These are phyloP conservation scores for Magallana ariakensis DNA, from an alignment of 1,140 invertebrate species.

Conservation along the genomic window DNA sequence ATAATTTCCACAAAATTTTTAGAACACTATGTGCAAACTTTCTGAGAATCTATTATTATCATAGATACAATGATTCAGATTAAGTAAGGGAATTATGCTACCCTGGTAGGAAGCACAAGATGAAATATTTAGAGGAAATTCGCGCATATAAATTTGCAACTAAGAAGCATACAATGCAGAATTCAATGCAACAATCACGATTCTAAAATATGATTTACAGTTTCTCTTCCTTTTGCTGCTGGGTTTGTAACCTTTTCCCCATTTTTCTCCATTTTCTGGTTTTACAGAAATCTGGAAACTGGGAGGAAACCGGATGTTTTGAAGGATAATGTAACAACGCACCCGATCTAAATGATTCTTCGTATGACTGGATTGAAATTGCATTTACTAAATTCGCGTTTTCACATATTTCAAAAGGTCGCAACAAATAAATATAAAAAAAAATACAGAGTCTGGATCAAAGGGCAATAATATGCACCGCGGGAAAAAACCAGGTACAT, in stretches of 20 bases:
- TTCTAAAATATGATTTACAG: constrained; percentile 32
- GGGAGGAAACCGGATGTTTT: constrained; percentile 35
- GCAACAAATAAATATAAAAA: no score
- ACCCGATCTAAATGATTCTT: not conserved
- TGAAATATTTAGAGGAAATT: no score
- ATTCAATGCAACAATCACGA: not conserved
- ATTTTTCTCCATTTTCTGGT: constrained; percentile 31
- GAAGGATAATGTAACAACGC: not conserved
- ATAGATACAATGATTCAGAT: not conserved
- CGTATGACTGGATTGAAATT: no score
- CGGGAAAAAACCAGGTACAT: no score
- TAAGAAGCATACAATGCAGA: no score
- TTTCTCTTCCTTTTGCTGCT: constrained; percentile 52
- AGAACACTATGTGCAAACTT: not conserved
- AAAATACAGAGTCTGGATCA: no score
- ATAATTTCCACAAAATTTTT: not conserved
- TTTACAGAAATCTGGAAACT: not conserved
- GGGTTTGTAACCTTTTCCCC: constrained; percentile 44
- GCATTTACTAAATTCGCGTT: no score
- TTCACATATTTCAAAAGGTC: no score
- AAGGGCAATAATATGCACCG: no score
- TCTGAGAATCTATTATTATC: not conserved
- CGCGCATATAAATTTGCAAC: no score
- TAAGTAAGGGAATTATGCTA: not conserved
- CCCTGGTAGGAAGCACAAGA: no score